Evolutionary conservation across 2,113 vertebrate species (phyloP).

Genomic region (Agapornis roseicollis): DNA sequence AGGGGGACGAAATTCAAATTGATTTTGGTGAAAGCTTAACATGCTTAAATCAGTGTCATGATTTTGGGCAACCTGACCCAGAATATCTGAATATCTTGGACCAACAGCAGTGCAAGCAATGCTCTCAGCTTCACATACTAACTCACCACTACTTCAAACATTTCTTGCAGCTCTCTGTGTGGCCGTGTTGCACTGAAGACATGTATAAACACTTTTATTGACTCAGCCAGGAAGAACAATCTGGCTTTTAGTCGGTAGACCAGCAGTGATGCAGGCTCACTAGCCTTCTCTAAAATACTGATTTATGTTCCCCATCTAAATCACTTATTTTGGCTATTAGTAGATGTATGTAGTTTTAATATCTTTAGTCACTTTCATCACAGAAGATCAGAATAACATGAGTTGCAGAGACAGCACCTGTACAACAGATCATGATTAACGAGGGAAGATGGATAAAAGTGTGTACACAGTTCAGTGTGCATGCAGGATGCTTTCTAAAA

Average conservation of each 20-base stretch:
- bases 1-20: not conserved
- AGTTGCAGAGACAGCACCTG: slow-evolving; percentile 5
- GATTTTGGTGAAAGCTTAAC: not conserved
- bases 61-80: not conserved
- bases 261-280: not conserved
- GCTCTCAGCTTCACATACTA: not conserved
- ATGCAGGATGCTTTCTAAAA: not conserved
- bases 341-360: not conserved
- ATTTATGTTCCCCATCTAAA: not conserved
- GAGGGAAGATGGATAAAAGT: not conserved
- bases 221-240: slow-evolving; percentile 31
- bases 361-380: not conserved
- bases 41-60: not conserved
- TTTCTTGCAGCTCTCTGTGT: not conserved
- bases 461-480: not conserved
- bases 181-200: not conserved
- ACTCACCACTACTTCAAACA: not conserved
- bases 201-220: slow-evolving; percentile 38
- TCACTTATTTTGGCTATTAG: slow-evolving; percentile 7
- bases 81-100: not conserved
- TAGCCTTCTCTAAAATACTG: not conserved
- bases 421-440: not conserved
- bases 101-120: not conserved
- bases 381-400: not conserved
- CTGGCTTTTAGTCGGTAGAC: not conserved